Percentiles rank a stretch among this genome's conserved stretches.
These are phyloP conservation scores for Mylabris sibirica DNA, from an alignment of 2,888 invertebrate species.

Conservation along the genomic window DNA sequence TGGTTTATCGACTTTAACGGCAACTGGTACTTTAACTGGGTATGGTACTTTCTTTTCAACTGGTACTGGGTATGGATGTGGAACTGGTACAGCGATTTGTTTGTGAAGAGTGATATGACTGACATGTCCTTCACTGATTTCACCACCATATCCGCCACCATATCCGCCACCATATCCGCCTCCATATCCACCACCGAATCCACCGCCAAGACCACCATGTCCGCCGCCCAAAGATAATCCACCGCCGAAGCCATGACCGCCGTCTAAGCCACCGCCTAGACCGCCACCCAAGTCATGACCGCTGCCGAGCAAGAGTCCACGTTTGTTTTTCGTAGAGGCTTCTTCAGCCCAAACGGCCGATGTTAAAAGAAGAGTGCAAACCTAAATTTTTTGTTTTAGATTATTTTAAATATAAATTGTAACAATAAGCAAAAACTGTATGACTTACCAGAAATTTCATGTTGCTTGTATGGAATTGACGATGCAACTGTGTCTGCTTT, in stretches of 20 bases:
- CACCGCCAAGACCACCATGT: slow-evolving; percentile 28
- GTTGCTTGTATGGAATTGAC: slow-evolving; percentile 41
- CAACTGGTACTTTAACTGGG: slow-evolving; percentile 63
- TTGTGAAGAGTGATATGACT: slow-evolving; percentile 71
- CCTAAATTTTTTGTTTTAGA: slow-evolving; percentile 35
- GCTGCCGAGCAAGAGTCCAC: slow-evolving; percentile 45
- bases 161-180: slow-evolving; percentile 34
- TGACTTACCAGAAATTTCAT: slow-evolving; percentile 51
- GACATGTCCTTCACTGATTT: slow-evolving; percentile 54
- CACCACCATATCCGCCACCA: slow-evolving; percentile 30
- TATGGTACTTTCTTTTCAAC: slow-evolving; percentile 75
- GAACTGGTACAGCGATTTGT: slow-evolving; percentile 66
- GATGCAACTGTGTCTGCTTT: slow-evolving; percentile 47
- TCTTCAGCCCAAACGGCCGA: slow-evolving; percentile 43
- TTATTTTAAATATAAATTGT: slow-evolving; percentile 20
- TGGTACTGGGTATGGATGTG: slow-evolving; percentile 68
- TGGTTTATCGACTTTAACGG: slow-evolving; percentile 67
- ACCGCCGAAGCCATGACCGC: slow-evolving; percentile 31
- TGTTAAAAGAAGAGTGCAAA: slow-evolving; percentile 46
- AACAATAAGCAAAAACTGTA: not conserved
- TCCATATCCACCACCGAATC: slow-evolving; percentile 39
- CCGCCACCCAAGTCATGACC: slow-evolving; percentile 23
- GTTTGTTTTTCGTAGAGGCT: slow-evolving; percentile 44
- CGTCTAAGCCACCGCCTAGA: slow-evolving; percentile 27
- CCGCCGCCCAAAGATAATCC: slow-evolving; percentile 25